A percentile compares a stretch with the other conserved stretches of the same genome.
phyloP scores from a whole-genome alignment of 2,113 vertebrate species.

The Heptranchias perlo region DNA sequence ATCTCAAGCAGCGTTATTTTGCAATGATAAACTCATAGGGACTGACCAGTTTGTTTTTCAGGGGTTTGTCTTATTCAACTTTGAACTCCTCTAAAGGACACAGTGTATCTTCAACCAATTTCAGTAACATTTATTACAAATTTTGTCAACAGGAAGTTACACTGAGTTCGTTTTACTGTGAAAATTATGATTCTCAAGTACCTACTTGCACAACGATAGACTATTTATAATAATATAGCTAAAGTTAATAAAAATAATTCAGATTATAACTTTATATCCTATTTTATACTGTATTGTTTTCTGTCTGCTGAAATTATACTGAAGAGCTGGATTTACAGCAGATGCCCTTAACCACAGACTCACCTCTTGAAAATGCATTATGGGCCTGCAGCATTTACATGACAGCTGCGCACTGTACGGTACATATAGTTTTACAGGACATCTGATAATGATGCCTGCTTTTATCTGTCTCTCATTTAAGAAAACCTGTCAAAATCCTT shows the following conservation, averaged over 20 bases:
- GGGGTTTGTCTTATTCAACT: not conserved
- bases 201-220: not conserved
- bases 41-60: not conserved
- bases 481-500: constrained; percentile 25
- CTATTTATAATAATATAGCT: not conserved
- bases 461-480: not conserved
- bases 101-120: not conserved
- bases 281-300: not conserved
- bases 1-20: not conserved
- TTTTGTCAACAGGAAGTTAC: not conserved
- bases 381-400: not conserved
- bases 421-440: constrained; percentile 1
- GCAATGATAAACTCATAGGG: not conserved
- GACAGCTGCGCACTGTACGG: constrained; percentile 8
- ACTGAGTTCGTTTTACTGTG: not conserved
- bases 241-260: not conserved
- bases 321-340: not conserved
- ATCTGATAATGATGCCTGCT: not conserved
- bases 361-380: not conserved
- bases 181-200: not conserved
- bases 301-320: not conserved
- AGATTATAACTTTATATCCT: not conserved
- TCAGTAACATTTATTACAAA: not conserved
- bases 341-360: not conserved
- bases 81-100: too few species aligned